Evolutionary conservation across 2,797 vertebrate species (phyloP), one percentile per base, ranked within the genome.

Genomic region (Orientallactaga sibirica): DNA sequence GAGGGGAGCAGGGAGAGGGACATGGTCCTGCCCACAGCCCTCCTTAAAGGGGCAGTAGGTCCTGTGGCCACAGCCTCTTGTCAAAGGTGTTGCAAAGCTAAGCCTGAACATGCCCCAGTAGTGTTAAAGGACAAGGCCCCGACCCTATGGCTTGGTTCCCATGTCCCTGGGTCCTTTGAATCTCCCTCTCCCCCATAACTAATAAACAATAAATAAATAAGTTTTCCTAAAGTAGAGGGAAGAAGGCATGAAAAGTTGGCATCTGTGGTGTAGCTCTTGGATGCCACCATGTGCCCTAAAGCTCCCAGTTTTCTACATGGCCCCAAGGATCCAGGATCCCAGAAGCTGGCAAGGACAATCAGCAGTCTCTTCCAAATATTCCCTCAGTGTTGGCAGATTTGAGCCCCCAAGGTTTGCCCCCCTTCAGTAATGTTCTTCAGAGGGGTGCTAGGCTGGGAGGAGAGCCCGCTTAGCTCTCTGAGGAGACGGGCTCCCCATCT

Each of bases 131-230:
- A 94, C 92, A 94, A 95, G 86, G 91, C 77, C 94, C 95, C 86
- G 86, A 84, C 76, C 96, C 90, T 97, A 97, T 97, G 97, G 97
- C 97, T 97, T 97, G 96, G 96, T 96, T 97, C 96, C 96, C 96
- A 79, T 87, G 95, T 97, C 95, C 95, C 96, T 97, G 96, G 96
- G 97, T 96, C 95, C 94, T 97, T 95, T 96, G 95, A 94, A 75
- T 91, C 74, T 91, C 83, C 71, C 81, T 80, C 86, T 77, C 92
- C 90, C 94, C 86, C 19, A 27, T 81, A 95, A 94, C 95, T 95
- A 97, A 96, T 95, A 94, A 96, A 96, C 96, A 97, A 97, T 97
- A 97, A 97, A 97, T 97, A 97, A 97, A 97, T 97, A 96, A 97
- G 95, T 96, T 92, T 95, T 95, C 88, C 95, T 92, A 94, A 92